Base-by-base conservation (phyloP, 2,797 vertebrate species). In the Sphenopsis melanotis region DNA sequence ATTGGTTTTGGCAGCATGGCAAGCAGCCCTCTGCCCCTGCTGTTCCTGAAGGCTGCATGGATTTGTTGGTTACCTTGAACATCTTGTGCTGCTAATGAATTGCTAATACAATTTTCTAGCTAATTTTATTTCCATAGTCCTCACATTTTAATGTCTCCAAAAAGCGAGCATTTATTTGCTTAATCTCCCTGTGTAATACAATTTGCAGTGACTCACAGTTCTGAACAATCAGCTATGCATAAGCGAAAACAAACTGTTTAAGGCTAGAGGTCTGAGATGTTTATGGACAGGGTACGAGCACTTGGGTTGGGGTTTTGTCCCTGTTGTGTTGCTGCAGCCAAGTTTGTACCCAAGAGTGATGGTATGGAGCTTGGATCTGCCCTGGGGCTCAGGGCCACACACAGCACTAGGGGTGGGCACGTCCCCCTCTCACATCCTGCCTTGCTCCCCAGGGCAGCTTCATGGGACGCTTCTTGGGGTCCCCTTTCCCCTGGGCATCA, bases 81-180 rank as follows among this genome's bases (percentile, higher is more conserved):
- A 83, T 93, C 93, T 95, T 82, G 60, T 37, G 81, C 90, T 69
- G 87, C 97, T 98, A 97, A 98, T 98, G 97, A 98, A 97, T 97
- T 96, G 97, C 97, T 98, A 97, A 98, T 97, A 98, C 93, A 95
- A 96, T 98, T 98, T 98, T 96, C 95, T 93, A 94, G 97, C 95
- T 98, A 95, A 98, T 98, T 98, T 98, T 98, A 97, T 98, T 98
- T 97, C 96, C 94, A 87, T 93, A 97, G 96, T 89, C 85, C 93
- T 83, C 96, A 80, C 94, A 63, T 97, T 96, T 96, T 96, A 97
- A 96, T 91, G 96, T 94, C 97, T 97, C 94, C 91, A 89, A 97
- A 94, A 97, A 97, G 93, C 95, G 84, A 60, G 79, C 91, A 24
- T 97, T 97, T 97, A 96, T 97, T 98, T 96, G 93, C 96, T 94